These are phyloP conservation scores for Bambusicola thoracicus DNA, from an alignment of 2,113 vertebrate genomes.

Conservation along the genomic window DNA sequence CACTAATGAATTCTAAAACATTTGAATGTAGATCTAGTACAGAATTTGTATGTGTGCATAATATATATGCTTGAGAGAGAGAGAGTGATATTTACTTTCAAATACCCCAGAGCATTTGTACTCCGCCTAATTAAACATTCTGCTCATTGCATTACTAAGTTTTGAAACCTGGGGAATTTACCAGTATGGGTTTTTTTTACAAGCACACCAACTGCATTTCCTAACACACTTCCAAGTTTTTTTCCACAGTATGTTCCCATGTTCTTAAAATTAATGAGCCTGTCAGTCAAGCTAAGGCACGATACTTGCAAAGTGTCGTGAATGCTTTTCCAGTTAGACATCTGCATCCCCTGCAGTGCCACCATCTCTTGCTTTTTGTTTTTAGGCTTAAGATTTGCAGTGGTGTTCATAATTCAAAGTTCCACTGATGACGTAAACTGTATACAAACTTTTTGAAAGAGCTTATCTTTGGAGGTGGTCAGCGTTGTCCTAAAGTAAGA, in stretches of 20 bases:
- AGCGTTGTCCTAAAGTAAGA: not conserved
- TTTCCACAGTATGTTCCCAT: constrained; percentile 14
- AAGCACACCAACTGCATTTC: constrained; percentile 1
- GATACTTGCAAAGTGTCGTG: not conserved
- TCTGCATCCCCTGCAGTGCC: not conserved
- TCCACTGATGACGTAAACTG: not conserved
- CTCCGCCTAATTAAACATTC: not conserved
- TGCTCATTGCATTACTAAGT: not conserved
- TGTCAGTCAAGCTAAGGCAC: not conserved
- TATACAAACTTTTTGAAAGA: not conserved
- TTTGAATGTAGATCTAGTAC: not conserved
- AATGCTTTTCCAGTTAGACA: constrained; percentile 18
- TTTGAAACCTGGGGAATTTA: not conserved
- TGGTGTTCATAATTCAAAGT: not conserved
- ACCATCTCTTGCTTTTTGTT: not conserved
- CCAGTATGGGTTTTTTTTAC: not conserved
- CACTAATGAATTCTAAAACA: not conserved
- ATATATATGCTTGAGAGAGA: not conserved
- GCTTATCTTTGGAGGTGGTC: not conserved
- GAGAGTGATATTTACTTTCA: not conserved
- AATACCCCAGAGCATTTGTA: not conserved
- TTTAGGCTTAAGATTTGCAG: not conserved
- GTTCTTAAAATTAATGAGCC: constrained; percentile 5
- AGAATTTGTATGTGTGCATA: not conserved
- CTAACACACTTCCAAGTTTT: constrained; percentile 17